Base-by-base conservation (phyloP, 2,113 vertebrate species). In the Bolborhynchus lineola region DNA sequence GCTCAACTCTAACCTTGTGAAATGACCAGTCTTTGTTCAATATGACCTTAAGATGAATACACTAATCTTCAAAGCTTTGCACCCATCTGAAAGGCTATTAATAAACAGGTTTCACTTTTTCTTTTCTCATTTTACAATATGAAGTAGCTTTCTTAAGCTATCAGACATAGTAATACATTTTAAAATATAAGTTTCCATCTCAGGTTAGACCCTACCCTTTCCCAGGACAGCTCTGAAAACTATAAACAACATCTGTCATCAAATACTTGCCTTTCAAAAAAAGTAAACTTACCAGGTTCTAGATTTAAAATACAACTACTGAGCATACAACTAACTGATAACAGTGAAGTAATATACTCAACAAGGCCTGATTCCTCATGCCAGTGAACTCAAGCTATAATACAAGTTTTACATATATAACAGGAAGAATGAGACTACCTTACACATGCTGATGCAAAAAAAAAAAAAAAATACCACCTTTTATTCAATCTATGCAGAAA, bases 1-100 rank as follows among this genome's bases (percentile, higher is more conserved):
- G 44, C 52, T 39, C 77, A 95, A 37, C 53, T 69, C 83, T 90
- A 96, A 95, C 42, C n/a, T 50, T 41, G 37, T 19, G 31, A 86
- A 76, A 95, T 63, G 82, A 95, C 87, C 88, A 97, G 49, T 62
- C 31, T 55, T 67, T 88, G 20, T 55, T 95, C 52, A 92, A 46
- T 88, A 74, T 79, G 59, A 92, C 65, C 74, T 37, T 52, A 81
- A 60, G 62, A 95, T 80, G 37, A 96, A 88, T 52, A 82, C 25
- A 83, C 53, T 94, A 35, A 80, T 76, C 47, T 94, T 92, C 62
- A 83, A 88, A 93, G 29, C 44, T 82, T 49, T 75, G 21, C 41
- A 85, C 29, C 35, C 57, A 75, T 70, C 60, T 83, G 18, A 81
- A 84, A 84, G 13, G 35, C 52, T 93, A 85, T 63, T 71, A 92